Evolutionary conservation across 2,797 vertebrate species (phyloP).

Genomic region (Remorina albescens): DNA sequence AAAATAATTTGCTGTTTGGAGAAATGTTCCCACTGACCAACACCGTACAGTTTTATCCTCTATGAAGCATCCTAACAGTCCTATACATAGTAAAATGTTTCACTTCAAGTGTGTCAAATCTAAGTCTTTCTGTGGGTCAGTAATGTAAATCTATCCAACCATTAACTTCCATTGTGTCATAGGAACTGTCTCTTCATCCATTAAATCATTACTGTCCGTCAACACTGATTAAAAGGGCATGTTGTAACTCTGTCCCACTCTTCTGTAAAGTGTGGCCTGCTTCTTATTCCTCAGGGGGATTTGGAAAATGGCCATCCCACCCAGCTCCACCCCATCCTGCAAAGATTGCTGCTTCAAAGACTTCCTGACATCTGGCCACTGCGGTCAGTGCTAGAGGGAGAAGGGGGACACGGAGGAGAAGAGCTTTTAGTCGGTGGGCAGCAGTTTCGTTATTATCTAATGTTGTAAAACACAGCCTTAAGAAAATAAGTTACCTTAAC

Average conservation of each 20-base stretch:
- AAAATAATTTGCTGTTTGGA: background rate
- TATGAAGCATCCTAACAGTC: background rate
- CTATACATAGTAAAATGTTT: background rate
- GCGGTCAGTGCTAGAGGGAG: conserved; percentile 13
- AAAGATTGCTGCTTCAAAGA: conserved; percentile 40
- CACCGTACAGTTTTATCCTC: too few species aligned
- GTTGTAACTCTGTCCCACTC: conserved; percentile 10
- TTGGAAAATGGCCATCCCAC: conserved; percentile 29
- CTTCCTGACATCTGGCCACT: conserved; percentile 52
- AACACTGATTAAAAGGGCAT: conserved; percentile 35
- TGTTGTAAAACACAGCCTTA: background rate
- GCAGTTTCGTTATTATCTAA: background rate
- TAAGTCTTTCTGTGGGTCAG: background rate
- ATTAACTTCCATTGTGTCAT: conserved; percentile 9
- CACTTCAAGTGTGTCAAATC: background rate
- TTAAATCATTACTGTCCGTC: conserved; percentile 17
- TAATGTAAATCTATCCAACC: background rate
- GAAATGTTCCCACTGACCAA: background rate
- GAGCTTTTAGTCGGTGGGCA: background rate
- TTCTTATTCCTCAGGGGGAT: conserved; percentile 32
- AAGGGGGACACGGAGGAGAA: conserved; percentile 2
- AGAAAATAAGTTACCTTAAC: background rate
- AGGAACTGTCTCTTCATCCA: conserved; percentile 14
- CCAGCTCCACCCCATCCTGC: conserved; percentile 11
- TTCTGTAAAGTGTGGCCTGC: conserved; percentile 7